phyloP scores from a whole-genome alignment of 1,140 invertebrate genomes.

The Armadillidium nasatum region DNA sequence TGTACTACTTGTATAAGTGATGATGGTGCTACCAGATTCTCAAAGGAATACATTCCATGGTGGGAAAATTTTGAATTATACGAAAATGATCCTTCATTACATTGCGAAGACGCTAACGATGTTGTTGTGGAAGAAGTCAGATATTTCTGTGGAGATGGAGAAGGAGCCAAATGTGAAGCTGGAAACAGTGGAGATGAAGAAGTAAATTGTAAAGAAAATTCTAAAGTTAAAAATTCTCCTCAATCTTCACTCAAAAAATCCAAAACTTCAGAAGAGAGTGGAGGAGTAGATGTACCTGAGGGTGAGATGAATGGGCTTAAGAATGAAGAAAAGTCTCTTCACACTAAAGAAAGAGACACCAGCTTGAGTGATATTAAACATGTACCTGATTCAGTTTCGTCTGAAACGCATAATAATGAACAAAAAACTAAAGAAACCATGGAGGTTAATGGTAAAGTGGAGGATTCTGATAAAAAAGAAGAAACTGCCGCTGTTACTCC shows the following conservation, averaged over 20 bases:
- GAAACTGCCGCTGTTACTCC: neutral
- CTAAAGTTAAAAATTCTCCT: neutral
- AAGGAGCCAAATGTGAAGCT: constrained; percentile 35
- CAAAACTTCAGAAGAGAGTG: neutral
- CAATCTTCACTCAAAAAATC: neutral
- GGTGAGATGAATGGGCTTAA: neutral
- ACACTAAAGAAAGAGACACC: neutral
- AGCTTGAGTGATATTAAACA: neutral
- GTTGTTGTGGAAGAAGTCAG: constrained; percentile 37
- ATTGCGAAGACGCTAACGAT: constrained; percentile 35
- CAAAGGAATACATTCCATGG: constrained; percentile 29
- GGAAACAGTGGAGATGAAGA: constrained; percentile 40
- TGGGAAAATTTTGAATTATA: constrained; percentile 40
- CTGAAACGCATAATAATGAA: neutral
- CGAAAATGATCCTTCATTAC: constrained; percentile 28
- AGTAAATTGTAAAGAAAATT: neutral
- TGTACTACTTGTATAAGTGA: neutral
- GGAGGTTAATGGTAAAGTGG: constrained; percentile 25
- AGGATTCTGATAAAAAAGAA: constrained; percentile 23
- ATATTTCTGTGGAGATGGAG: constrained; percentile 35
- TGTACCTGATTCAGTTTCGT: neutral
- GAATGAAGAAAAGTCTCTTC: neutral
- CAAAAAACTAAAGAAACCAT: constrained; percentile 3
- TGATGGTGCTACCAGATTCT: neutral
- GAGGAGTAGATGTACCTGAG: neutral